These are phyloP conservation scores for Acrobasis consociella DNA, from an alignment of 2,888 invertebrate species.

Conservation along the genomic window DNA sequence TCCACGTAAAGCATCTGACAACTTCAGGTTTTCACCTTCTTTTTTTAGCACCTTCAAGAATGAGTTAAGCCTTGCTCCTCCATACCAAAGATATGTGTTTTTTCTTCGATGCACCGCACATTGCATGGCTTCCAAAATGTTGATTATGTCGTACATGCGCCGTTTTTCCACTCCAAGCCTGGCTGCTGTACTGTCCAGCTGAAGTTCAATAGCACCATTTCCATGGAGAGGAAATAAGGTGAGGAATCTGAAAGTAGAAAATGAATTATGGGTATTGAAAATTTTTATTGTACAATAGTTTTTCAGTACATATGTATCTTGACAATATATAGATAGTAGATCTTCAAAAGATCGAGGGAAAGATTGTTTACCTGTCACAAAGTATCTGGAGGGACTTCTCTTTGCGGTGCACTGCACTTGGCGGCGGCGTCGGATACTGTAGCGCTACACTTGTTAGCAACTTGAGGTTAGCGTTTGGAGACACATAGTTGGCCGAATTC, in stretches of 20 bases:
- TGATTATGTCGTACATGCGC: slow-evolving; percentile 88
- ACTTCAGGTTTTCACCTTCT: slow-evolving; percentile 77
- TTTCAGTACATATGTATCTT: too few species aligned
- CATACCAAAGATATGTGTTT: slow-evolving; percentile 88
- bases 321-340: too few species aligned
- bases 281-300: too few species aligned
- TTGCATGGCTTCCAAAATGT: slow-evolving; percentile 87
- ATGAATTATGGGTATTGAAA: too few species aligned
- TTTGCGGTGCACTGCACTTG: slow-evolving; percentile 78
- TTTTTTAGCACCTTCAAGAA: slow-evolving; percentile 85
- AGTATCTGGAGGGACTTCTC: slow-evolving; percentile 84
- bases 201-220: slow-evolving; percentile 79
- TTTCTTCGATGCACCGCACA: slow-evolving; percentile 86
- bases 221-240: slow-evolving; percentile 80
- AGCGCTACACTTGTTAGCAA: slow-evolving; percentile 85
- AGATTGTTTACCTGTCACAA: slow-evolving; percentile 83
- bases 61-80: slow-evolving; percentile 82
- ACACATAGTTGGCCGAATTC: slow-evolving; percentile 79
- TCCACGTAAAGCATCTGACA: slow-evolving; percentile 79
- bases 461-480: slow-evolving; percentile 86
- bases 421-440: slow-evolving; percentile 78
- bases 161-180: slow-evolving; percentile 85
- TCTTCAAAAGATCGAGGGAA: not conserved
- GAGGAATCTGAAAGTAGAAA: slow-evolving; percentile 71
- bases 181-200: slow-evolving; percentile 85